Base-by-base conservation (phyloP, 2,888 invertebrate genomes). In the Eristalis tenax region DNA sequence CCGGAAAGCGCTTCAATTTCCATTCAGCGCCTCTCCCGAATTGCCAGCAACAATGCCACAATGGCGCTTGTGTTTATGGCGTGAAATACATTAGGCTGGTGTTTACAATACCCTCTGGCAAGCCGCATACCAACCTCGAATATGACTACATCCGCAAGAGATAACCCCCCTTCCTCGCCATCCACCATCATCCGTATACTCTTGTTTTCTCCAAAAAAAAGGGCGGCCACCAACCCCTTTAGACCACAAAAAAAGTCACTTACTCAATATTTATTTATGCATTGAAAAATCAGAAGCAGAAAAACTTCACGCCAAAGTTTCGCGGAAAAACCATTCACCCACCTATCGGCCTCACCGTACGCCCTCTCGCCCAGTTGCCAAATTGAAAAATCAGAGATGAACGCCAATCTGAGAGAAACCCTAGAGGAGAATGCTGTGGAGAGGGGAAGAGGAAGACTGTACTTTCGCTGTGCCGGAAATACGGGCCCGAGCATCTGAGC, bases 231-330 rank as follows among this genome's bases (percentile, higher is more conserved):
- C 32, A 68, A 59, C 35, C 66, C 69, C 76, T 81, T 76, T 71
- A 69, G 77, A 74, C 73, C 57, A 82, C 69, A 82, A 71, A 43
- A 77, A 87, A 79, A 87, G 68, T 77, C 82, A 68, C 79, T 71
- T 71, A 87, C 87, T 87, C 83, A 83, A 87, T 87, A 87, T 87
- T 87, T 87, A 87, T 87, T 87, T 87, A 87, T 87, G 87, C 87
- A 87, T 87, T 87, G 87, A 87, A 87, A 87, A 87, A 87, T 87
- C 87, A 87, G 63, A 79, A 75, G 78, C 83, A 79, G 83, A 79
- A 87, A 86, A 83, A 83, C 83, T 87, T 87, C 79, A 22, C 83
- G 66, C 66, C 66, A 79, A 86, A 87, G 50, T 78, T 83, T 87
- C 15, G 66, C 61, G 57, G 68, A 73, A 70, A 75, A 77, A 69